Percentiles rank a stretch among this genome's conserved stretches.
Conservation (phyloP, 1,140 invertebrate species). For the Spodoptera litura region DNA sequence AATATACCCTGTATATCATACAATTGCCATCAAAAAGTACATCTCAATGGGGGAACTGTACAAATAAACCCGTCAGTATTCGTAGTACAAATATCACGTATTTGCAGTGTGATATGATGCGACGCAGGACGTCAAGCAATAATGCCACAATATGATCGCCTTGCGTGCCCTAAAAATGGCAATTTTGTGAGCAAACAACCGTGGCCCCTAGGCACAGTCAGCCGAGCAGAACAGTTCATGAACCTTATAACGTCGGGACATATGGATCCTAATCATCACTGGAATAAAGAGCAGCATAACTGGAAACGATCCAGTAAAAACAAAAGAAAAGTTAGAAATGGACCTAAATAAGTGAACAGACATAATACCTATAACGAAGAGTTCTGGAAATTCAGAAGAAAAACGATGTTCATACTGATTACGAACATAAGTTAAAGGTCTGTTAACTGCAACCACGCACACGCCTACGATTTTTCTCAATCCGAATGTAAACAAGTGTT, state of each 20-base stretch:
- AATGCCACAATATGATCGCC: constrained; percentile 60
- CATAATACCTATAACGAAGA: no score
- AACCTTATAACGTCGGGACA: constrained; percentile 63
- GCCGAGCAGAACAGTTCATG: constrained; percentile 62
- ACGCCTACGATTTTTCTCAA: no score
- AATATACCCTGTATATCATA: not conserved
- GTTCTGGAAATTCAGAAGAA: no score
- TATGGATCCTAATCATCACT: constrained; percentile 68
- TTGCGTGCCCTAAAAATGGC: constrained; percentile 65
- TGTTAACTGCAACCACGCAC: no score
- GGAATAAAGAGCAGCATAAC: constrained; percentile 56
- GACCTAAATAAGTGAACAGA: no score
- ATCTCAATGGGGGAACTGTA: not conserved
- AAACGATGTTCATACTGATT: no score
- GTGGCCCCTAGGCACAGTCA: constrained; percentile 57
- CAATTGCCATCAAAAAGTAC: not conserved
- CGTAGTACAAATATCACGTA: constrained; percentile 23
- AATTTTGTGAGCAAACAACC: constrained; percentile 70
- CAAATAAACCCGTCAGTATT: constrained; percentile 24
- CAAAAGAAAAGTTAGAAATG: no score
- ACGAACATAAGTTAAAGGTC: no score
- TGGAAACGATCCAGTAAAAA: constrained; percentile 23
- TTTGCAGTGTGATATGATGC: constrained; percentile 36
- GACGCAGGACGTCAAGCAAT: constrained; percentile 37
- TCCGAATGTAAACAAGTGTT: no score